Percentiles rank a stretch among this genome's conserved stretches.
Conservation (phyloP, 37 sponge, comb jelly and placozoan genomes). For the Oopsacas minuta region DNA sequence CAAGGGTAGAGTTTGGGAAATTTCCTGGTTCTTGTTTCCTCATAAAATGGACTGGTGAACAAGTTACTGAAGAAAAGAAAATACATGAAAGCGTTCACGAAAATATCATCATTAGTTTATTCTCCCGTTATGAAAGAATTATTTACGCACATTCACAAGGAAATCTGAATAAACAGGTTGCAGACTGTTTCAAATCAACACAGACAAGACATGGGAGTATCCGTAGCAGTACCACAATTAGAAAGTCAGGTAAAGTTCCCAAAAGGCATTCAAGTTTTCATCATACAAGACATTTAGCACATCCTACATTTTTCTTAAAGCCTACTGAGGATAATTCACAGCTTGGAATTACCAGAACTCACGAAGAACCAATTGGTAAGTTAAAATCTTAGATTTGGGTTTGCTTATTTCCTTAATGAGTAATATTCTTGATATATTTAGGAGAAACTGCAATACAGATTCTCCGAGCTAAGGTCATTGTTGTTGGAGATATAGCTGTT, state of each 20-base stretch:
- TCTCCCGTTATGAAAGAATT: background rate
- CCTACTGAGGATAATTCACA: no score
- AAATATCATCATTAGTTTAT: background rate
- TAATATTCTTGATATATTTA: no score
- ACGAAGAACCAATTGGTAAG: no score
- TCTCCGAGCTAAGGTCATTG: background rate
- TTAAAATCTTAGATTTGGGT: no score
- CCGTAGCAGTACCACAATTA: background rate
- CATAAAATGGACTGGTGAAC: background rate
- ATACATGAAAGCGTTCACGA: background rate
- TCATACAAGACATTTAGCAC: no score
- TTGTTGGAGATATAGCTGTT: background rate
- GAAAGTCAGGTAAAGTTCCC: no score
- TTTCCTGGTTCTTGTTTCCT: background rate
- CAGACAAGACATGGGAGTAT: background rate
- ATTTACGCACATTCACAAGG: background rate
- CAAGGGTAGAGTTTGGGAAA: conserved; percentile 1
- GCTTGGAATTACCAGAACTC: no score
- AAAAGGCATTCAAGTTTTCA: no score
- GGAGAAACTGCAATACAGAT: background rate
- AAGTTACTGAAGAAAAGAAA: background rate
- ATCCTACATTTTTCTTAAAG: no score
- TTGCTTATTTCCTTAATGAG: no score
- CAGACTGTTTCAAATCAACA: background rate
- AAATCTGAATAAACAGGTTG: background rate